Evolutionary conservation across 1,140 invertebrate genomes (phyloP).

Genomic region (Glossosoma conforme): DNA sequence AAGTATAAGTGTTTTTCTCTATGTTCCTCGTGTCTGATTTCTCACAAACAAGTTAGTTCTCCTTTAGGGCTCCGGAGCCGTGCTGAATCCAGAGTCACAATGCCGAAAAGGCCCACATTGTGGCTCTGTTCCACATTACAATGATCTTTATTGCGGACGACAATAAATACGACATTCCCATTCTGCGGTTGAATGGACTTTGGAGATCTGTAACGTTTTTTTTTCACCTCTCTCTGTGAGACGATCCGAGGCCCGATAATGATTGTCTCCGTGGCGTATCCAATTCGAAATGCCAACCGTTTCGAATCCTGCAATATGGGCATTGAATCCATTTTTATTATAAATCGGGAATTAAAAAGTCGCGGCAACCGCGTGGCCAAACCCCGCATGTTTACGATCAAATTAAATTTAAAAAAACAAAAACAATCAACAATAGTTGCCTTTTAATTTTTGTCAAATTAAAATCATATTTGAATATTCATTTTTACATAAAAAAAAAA

Average conservation of each 20-base stretch:
- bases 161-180: conserved; percentile 15
- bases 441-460: too few relatives aligned
- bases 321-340: conserved; percentile 7
- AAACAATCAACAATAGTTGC: too few relatives aligned
- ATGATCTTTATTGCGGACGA: conserved; percentile 16
- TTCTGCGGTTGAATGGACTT: conserved; percentile 15
- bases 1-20: too few relatives aligned
- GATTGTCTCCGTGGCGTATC: conserved; percentile 15
- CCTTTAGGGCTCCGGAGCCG: too few relatives aligned
- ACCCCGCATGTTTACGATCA: not conserved
- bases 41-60: conserved; percentile 10
- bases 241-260: conserved; percentile 6
- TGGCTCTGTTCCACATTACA: conserved; percentile 8
- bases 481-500: too few relatives aligned
- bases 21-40: too few relatives aligned
- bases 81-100: conserved; percentile 7
- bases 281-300: conserved; percentile 17
- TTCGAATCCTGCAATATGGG: conserved; percentile 10
- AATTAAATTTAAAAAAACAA: too few relatives aligned
- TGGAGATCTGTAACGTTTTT: not conserved
- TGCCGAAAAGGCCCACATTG: conserved; percentile 8
- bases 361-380: not conserved
- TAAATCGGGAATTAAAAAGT: conserved; percentile 5
- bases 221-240: not conserved
- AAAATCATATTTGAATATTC: too few relatives aligned